Base-by-base conservation (phyloP, 2,888 invertebrate genomes). In the Plebejus anna region DNA sequence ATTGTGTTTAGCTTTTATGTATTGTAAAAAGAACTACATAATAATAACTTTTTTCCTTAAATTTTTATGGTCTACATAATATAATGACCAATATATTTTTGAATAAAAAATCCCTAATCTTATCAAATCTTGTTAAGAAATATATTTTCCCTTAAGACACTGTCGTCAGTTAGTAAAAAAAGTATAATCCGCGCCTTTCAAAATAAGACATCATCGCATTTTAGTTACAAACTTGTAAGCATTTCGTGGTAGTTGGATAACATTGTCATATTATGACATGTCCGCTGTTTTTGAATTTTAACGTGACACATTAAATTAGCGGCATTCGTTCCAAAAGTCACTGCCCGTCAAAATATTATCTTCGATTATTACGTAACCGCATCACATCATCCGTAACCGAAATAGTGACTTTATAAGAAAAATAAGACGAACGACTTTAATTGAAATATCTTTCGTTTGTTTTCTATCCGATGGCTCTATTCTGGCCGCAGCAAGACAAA, bases 401-500 rank as follows among this genome's bases (percentile, higher is more conserved):
- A 55, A 55, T 55, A 55, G 55, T 55, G 55, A 55, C 55, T 13
- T 16, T 55, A 55, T 16, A 61, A 11, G 9, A 28, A 66, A 66
- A 66, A 66, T 66, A 36, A 66, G 13, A 66, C 4, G 4, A 4
- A 66, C 66, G 66, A 66, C 32, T 66, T 32, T 66, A 66, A 66
- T 66, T 36, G 66, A 66, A 66, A 32, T 13, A 36, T 66, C 32
- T 36, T 66, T 36, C 66, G 32, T 66, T 32, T 66, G 28, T 61
- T 61, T 61, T 61, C 61, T 66, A 32, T 66, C 16, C 61, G 16
- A 22, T 59, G 38, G 32, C 61, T 75, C 76, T 47, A 76, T 70
- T 72, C 22, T 22, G 75, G 55, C 73, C 76, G 80, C 81, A 79
- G 82, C 83, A 89, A 86, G 85, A 87, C 83, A 90, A 91, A 91